These are phyloP conservation scores for Psilopsiagon aymara DNA, from an alignment of 2,113 vertebrate genomes.

Conservation along the genomic window DNA sequence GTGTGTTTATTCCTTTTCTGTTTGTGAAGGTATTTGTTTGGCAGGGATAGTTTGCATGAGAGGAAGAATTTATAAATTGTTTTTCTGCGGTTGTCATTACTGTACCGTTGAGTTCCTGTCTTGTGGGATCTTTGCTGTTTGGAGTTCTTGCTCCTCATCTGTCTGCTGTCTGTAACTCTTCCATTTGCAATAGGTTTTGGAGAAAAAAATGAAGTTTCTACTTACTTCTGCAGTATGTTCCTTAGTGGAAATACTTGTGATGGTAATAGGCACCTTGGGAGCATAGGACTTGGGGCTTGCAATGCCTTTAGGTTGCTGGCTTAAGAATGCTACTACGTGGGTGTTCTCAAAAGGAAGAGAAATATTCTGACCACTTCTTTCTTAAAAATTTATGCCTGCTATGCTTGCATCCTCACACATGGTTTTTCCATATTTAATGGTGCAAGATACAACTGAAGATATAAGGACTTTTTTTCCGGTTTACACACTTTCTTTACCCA, in stretches of 20 bases:
- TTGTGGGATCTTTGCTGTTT: not conserved
- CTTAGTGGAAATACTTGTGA: not conserved
- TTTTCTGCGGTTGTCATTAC: not conserved
- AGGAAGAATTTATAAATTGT: not conserved
- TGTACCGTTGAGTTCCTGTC: not conserved
- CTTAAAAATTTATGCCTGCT: not conserved
- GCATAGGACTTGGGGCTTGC: not conserved
- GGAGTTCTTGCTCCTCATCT: not conserved
- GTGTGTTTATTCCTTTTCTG: constrained; percentile 14
- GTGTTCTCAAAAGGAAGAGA: not conserved
- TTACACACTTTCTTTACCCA: not conserved
- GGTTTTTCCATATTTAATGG: not conserved
- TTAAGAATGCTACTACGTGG: not conserved
- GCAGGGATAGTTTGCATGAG: not conserved
- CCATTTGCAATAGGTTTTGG: not conserved
- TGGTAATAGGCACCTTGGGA: not conserved
- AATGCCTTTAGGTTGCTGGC: not conserved
- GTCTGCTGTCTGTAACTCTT: not conserved
- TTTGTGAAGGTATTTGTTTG: constrained; percentile 42
- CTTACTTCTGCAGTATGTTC: not conserved
- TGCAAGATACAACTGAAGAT: not conserved
- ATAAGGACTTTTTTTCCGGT: not conserved
- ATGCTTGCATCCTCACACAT: not conserved
- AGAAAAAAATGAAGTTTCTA: not conserved
- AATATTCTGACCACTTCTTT: not conserved